Percentiles rank a stretch among this genome's conserved stretches.
Conservation (phyloP, 2,888 invertebrate genomes). For the Isotomurus palustris region DNA sequence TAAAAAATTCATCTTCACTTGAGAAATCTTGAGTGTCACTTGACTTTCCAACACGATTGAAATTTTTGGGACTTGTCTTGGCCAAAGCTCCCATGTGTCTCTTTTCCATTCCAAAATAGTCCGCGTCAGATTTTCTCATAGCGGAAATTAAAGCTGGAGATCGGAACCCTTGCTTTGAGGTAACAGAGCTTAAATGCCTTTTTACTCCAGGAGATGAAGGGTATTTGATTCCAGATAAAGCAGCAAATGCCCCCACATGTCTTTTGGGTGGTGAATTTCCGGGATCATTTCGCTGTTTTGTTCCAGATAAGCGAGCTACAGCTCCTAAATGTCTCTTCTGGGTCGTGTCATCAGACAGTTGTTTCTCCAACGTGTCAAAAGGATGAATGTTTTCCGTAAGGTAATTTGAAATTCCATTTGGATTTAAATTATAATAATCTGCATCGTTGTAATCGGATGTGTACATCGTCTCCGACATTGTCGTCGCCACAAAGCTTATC, state of each 20-base stretch:
- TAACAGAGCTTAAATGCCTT: neutral
- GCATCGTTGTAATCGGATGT: no score
- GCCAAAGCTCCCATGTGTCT: conserved; percentile 7
- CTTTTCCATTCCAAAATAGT: neutral
- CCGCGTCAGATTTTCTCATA: neutral
- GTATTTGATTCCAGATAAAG: conserved; percentile 5
- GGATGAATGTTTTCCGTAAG: conserved; percentile 19
- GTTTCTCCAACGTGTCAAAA: conserved; percentile 4
- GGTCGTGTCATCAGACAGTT: conserved; percentile 2
- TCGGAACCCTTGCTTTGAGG: conserved; percentile 2
- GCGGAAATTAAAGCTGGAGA: neutral
- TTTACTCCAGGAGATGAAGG: neutral
- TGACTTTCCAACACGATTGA: conserved; percentile 4
- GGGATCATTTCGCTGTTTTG: neutral
- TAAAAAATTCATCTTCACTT: neutral
- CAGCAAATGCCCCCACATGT: conserved; percentile 28
- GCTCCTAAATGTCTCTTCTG: conserved; percentile 36
- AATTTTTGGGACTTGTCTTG: neutral
- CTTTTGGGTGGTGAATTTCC: conserved; percentile 15
- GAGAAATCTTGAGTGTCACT: neutral
- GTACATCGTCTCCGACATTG: no score
- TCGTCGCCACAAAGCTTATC: no score
- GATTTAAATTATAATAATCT: no score
- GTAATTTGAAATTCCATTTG: no score
- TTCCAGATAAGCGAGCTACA: conserved; percentile 24